Percentiles rank a stretch among this genome's conserved stretches.
Evolutionary conservation across 2,888 invertebrate genomes (phyloP).

Genomic region (Tortricodes alternella): DNA sequence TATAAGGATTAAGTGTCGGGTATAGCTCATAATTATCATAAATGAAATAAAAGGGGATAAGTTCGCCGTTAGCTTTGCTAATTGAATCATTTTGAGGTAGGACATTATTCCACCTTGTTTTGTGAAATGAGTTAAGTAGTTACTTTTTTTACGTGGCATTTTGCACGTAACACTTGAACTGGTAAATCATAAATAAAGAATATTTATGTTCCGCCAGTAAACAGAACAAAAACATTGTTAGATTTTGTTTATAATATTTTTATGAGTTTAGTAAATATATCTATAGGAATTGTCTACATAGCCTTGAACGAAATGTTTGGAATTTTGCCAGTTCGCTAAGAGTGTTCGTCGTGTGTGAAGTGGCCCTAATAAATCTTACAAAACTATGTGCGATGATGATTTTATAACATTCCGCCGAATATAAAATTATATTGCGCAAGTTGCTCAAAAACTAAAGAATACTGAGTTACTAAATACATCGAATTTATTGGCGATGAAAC

Average conservation of each 20-base stretch:
- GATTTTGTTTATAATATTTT: conserved; percentile 17
- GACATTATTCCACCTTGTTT: too few species aligned
- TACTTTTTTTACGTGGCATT: too few species aligned
- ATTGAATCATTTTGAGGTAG: too few species aligned
- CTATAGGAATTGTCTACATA: conserved; percentile 12
- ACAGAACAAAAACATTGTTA: conserved; percentile 1
- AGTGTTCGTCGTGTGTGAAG: conserved; percentile 12
- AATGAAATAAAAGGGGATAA: too few species aligned
- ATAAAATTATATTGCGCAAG: conserved; percentile 2
- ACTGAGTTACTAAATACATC: background rate
- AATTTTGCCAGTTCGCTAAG: conserved; percentile 16
- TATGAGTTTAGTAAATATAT: conserved; percentile 22
- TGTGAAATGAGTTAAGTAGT: too few species aligned
- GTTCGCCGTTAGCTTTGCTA: too few species aligned
- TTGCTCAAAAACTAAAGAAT: background rate
- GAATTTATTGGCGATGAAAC: background rate
- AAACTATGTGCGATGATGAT: conserved; percentile 13
- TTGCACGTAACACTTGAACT: too few species aligned
- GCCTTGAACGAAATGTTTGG: conserved; percentile 25
- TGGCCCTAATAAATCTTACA: conserved; percentile 17
- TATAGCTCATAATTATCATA: too few species aligned
- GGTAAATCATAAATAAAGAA: too few species aligned
- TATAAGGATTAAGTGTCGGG: too few species aligned
- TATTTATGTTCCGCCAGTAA: conserved; percentile 3
- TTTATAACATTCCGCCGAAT: background rate